Base-by-base conservation (phyloP, 1,140 invertebrate genomes). In the Achatina immaculata region DNA sequence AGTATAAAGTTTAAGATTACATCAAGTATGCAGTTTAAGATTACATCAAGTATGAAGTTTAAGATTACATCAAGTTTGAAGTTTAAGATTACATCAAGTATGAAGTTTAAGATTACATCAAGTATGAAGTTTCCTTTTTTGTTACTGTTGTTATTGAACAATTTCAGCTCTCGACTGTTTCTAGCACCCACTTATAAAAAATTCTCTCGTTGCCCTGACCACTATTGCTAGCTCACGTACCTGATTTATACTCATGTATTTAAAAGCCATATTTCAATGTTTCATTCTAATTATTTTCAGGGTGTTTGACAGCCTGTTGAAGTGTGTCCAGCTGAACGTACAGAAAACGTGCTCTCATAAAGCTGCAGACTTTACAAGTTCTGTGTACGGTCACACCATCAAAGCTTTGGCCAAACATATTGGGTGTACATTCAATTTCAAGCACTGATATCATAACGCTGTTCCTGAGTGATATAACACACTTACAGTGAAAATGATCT, bases 281-380 rank as follows among this genome's bases (percentile, higher is more conserved):
- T n/a, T n/a, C n/a, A n/a, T n/a, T n/a, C n/a, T n/a, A n/a, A n/a
- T n/a, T n/a, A n/a, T n/a, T 62, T 73, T 31, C 71, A 73, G 71
- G 7, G 74, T 76, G 1, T 58, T n/a, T 65, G 36, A 76, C 9
- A 65, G 21, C 34, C 55, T 76, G 3, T 34, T 58, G 14, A 65
- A 76, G 21, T 62, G 58, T 43, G 40, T 62, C 36, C 74, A 62
- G 28, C 14, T 43, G 34, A 76, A 76, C n/a, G 74, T 76, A 3
- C 45, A 65, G 40, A 40, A 31, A 24, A 3, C 74, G 2, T 76
- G 74, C 14, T 58, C 74, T 0, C 2, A 19, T 1, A 58, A 40
- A n/a, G 48, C 48, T 3, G 58, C 48, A 36, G 36, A 76, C 36
- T 62, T 76, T 28, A 31, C 55, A 34, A 76, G 58, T n/a, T 58